phyloP scores from a whole-genome alignment of 2,113 vertebrate genomes.

The Lanius collurio region DNA sequence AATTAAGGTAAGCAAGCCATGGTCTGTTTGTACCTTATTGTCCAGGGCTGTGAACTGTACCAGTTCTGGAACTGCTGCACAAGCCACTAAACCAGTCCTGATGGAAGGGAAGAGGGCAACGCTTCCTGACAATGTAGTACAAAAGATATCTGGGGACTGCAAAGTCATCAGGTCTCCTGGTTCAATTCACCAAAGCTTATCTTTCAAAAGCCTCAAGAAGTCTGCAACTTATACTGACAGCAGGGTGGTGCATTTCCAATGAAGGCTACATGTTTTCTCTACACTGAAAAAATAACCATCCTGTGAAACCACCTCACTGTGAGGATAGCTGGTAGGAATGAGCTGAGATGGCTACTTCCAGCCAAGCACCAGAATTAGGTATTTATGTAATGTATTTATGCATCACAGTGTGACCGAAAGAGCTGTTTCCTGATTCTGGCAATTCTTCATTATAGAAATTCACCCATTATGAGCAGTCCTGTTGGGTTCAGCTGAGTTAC shows the following conservation, averaged over 20 bases:
- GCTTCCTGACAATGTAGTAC: not conserved
- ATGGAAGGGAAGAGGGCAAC: not conserved
- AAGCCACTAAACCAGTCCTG: not conserved
- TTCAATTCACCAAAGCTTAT: not conserved
- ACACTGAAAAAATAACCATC: not conserved
- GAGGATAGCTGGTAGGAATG: not conserved
- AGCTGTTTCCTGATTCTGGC: not conserved
- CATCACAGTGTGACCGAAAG: fast-evolving
- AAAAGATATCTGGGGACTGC: not conserved
- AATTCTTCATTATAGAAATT: not conserved
- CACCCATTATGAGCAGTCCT: not conserved
- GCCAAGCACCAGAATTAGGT: not conserved
- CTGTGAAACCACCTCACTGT: not conserved
- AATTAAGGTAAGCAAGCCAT: not conserved
- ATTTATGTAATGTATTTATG: not conserved
- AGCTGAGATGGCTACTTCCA: not conserved
- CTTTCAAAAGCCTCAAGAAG: not conserved
- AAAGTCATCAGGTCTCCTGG: not conserved
- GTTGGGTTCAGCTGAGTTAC: not conserved
- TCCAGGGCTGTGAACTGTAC: not conserved
- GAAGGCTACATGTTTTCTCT: not conserved
- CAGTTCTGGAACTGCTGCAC: not conserved
- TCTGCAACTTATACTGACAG: not conserved
- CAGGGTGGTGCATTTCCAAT: not conserved
- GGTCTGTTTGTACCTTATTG: not conserved